Evolutionary conservation across 2,797 vertebrate genomes (phyloP), one percentile per base, ranked within the genome.

Genomic region (Spinibarbus caldwelli): DNA sequence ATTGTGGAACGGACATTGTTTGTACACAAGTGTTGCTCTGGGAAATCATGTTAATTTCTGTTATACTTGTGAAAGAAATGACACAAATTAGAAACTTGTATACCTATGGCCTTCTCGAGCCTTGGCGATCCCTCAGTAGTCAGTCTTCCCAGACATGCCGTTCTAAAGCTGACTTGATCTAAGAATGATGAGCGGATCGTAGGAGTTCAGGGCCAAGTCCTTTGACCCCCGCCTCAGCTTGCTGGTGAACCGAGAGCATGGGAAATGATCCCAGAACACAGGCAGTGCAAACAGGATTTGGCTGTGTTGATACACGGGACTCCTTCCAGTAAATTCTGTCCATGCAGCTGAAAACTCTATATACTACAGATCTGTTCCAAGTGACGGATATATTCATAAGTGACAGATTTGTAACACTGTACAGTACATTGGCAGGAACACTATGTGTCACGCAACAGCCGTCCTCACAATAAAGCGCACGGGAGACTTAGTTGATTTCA

Each of bases 11-110:
- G 93, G 93, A 94, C 92, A 93, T 94, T 95, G 93, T 95, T 95
- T 94, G 93, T 90, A 93, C 91, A 93, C 93, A 94, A 94, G 93
- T 85, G 90, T 91, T 92, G 92, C 93, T 94, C 89, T 90, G 92
- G 94, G 93, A 95, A 95, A 93, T 93, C 90, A 88, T 94, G 92
- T 92, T 93, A 93, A 94, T 94, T 93, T 94, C 90, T 93, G 90
- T 93, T 93, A 92, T 90, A 68, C 80, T 92, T 89, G 85, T 90
- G 83, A 86, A 90, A 90, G 82, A 41, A 70, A 87, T 73, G 29
- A 83, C 78, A 86, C 87, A 85, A 85, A 86, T 87, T 73, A 86
- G 26, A 82, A 80, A 26, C 88, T 73, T 31, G 87, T 93, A 89
- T 91, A 90, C 91, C 81, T 89, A 86, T 88, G 87, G 92, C 92